Evolutionary conservation across 2,888 invertebrate species (phyloP).

Genomic region (Drosophila tripunctata): DNA sequence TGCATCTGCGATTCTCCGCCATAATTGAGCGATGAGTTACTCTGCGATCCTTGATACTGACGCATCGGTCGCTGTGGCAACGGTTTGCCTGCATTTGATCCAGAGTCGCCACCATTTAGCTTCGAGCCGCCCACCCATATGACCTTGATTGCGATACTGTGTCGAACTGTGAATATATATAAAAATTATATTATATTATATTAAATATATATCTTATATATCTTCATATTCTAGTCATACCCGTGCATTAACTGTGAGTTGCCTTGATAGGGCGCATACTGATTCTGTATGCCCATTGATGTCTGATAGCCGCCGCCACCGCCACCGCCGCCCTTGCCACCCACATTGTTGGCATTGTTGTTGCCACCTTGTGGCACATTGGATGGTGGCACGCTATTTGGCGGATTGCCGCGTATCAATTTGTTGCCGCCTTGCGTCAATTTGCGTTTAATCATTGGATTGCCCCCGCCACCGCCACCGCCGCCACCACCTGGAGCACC

Average conservation of each 20-base stretch:
- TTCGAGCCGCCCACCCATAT: conserved; percentile 78
- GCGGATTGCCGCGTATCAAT: conserved; percentile 86
- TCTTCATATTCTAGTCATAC: too few species aligned
- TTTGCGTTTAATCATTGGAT: conserved; percentile 91
- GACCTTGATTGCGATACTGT: conserved; percentile 76
- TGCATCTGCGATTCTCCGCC: conserved; percentile 56
- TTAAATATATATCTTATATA: too few species aligned
- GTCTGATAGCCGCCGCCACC: conserved; percentile 72
- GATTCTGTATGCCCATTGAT: conserved; percentile 76
- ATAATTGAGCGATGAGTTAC: conserved; percentile 78
- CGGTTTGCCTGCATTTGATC: conserved; percentile 76
- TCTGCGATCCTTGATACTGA: conserved; percentile 79
- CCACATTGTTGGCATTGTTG: conserved; percentile 24
- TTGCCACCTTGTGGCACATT: conserved; percentile 56
- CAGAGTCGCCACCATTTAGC: conserved; percentile 82
- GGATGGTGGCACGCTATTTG: conserved; percentile 42
- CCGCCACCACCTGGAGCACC: conserved; percentile 54
- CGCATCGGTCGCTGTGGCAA: conserved; percentile 82
- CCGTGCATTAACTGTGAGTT: conserved; percentile 75
- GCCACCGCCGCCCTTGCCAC: conserved; percentile 59
- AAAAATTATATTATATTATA: background rate
- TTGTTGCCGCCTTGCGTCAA: conserved; percentile 86
- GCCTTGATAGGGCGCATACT: conserved; percentile 76
- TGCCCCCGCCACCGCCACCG: conserved; percentile 49
- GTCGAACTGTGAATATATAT: conserved; percentile 57